phyloP scores from a whole-genome alignment of 2,888 invertebrate genomes.

The Eumacrocentrus americanus region DNA sequence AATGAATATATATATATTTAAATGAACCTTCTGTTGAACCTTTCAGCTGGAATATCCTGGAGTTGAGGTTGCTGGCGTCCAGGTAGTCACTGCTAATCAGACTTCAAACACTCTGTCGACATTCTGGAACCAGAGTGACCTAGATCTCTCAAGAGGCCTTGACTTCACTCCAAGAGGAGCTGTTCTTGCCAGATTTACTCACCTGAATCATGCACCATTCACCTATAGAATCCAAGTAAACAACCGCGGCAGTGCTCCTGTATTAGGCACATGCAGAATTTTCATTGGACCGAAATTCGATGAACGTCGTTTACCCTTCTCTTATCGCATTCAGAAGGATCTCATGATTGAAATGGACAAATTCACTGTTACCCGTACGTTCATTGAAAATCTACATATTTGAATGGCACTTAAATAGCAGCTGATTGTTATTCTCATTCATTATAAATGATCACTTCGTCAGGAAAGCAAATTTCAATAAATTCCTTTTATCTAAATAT shows the following conservation, averaged over 20 bases:
- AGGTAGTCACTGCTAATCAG: conserved; percentile 64
- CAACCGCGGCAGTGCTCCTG: conserved; percentile 63
- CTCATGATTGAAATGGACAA: conserved; percentile 78
- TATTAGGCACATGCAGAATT: conserved; percentile 70
- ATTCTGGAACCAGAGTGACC: conserved; percentile 80
- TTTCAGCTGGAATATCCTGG: conserved; percentile 70
- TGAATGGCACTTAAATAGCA: too few species aligned
- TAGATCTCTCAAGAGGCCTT: conserved; percentile 79
- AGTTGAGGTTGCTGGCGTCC: conserved; percentile 67
- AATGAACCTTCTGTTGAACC: too few species aligned
- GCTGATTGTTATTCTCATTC: too few species aligned
- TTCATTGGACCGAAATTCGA: conserved; percentile 73
- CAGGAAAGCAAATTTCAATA: too few species aligned
- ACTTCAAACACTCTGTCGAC: conserved; percentile 68
- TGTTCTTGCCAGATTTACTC: conserved; percentile 76
- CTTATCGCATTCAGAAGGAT: conserved; percentile 69
- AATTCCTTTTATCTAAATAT: conserved; percentile 11
- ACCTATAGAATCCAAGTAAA: conserved; percentile 70
- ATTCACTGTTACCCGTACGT: conserved; percentile 67
- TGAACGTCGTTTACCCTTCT: conserved; percentile 70
- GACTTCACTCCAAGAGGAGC: conserved; percentile 81
- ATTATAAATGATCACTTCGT: too few species aligned
- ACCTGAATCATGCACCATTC: conserved; percentile 78
- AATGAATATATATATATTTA: too few species aligned
- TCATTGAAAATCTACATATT: too few species aligned